Conservation (phyloP, 1,140 invertebrate genomes). For the Ylistrum balloti region DNA sequence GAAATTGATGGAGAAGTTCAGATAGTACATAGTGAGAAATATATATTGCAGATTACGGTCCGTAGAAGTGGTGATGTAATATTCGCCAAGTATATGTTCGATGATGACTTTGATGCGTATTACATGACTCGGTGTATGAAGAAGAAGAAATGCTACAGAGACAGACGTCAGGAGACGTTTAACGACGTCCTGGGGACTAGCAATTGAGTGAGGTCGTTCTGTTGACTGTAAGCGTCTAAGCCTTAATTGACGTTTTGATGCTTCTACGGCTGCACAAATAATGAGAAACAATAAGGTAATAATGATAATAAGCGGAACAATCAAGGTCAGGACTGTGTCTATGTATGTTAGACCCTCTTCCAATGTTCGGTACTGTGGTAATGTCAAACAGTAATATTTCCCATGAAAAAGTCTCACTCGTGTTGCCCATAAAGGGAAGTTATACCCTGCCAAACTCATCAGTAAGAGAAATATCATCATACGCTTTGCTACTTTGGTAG, state of each 20-base stretch:
- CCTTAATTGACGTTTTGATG: slow-evolving; percentile 41
- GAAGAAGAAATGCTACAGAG: slow-evolving; percentile 89
- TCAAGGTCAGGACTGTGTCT: slow-evolving; percentile 84
- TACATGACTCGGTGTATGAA: slow-evolving; percentile 88
- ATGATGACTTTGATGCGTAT: slow-evolving; percentile 78
- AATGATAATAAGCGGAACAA: slow-evolving; percentile 84
- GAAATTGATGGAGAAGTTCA: slow-evolving; percentile 93
- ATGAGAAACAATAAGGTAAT: slow-evolving; percentile 86
- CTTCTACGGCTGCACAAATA: slow-evolving; percentile 72
- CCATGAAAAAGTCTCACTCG: slow-evolving; percentile 53
- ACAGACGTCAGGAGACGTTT: slow-evolving; percentile 92
- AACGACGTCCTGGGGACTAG: slow-evolving; percentile 86
- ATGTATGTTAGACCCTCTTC: slow-evolving; percentile 78
- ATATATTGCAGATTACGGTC: slow-evolving; percentile 84
- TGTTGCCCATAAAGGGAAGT: slow-evolving; percentile 71
- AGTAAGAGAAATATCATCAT: slow-evolving; percentile 60
- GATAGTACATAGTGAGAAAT: slow-evolving; percentile 87
- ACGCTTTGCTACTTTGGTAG: slow-evolving; percentile 65
- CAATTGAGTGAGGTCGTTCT: slow-evolving; percentile 45
- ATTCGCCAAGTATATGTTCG: slow-evolving; percentile 39
- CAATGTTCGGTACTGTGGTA: slow-evolving; percentile 84
- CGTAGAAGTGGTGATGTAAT: slow-evolving; percentile 37
- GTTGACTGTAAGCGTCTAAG: slow-evolving; percentile 50
- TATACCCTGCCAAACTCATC: slow-evolving; percentile 68
- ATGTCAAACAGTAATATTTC: slow-evolving; percentile 83